Evolutionary conservation across 2,113 vertebrate genomes (phyloP).

Genomic region (Callospermophilus lateralis): DNA sequence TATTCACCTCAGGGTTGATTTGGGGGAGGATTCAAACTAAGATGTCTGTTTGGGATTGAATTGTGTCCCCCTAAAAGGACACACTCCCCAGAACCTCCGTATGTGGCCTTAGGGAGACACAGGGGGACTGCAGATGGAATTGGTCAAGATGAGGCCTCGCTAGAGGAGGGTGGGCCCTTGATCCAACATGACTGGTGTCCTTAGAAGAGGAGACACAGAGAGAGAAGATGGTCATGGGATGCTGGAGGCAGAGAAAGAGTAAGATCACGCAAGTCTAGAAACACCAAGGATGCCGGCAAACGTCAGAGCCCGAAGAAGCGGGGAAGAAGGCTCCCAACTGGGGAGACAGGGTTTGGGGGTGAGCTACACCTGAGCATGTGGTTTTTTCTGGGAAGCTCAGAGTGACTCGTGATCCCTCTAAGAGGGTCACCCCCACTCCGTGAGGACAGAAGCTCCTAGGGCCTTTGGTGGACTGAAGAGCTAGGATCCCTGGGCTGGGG

Average conservation of each 20-base stretch:
- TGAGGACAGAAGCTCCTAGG: background rate
- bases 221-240: background rate
- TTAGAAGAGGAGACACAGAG: background rate
- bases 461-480: background rate
- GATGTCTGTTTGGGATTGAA: background rate
- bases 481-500: background rate
- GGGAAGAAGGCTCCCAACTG: background rate
- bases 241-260: accelerated
- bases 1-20: background rate
- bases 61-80: background rate
- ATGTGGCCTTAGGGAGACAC: background rate
- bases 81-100: background rate
- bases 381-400: background rate
- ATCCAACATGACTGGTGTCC: background rate
- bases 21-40: background rate
- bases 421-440: background rate
- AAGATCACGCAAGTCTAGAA: background rate
- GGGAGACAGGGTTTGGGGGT: background rate
- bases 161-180: background rate
- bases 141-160: background rate
- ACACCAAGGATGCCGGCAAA: background rate
- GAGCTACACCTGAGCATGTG: background rate
- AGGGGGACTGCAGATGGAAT: too few species aligned
- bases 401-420: background rate
- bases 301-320: background rate